Evolutionary conservation across 2,888 invertebrate species (phyloP).

Genomic region (Rhamnusium bicolor): DNA sequence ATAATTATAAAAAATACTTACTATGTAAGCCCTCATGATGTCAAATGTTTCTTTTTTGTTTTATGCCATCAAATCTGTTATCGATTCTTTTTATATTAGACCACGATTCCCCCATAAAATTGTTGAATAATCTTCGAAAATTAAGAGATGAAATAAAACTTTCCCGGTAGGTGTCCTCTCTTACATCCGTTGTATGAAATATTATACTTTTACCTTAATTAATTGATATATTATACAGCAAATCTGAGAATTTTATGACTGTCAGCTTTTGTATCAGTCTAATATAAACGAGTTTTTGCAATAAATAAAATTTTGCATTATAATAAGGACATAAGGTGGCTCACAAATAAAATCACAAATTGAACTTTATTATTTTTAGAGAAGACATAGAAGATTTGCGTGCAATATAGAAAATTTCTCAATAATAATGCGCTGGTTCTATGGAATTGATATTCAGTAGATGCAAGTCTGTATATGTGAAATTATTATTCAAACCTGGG

Average conservation of each 20-base stretch:
- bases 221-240: background rate
- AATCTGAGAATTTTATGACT: background rate
- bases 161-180: background rate
- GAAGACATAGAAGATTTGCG: too few relatives aligned
- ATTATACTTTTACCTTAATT: background rate
- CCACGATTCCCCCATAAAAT: background rate
- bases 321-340: too few relatives aligned
- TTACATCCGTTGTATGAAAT: background rate
- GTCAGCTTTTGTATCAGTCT: background rate
- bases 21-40: conserved; percentile 8
- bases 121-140: background rate
- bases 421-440: too few relatives aligned
- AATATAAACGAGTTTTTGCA: background rate
- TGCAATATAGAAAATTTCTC: too few relatives aligned
- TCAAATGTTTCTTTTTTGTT: background rate
- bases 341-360: too few relatives aligned
- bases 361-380: too few relatives aligned
- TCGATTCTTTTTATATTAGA: background rate
- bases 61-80: background rate
- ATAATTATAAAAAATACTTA: background rate
- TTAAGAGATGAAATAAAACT: background rate
- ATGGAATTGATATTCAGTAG: too few relatives aligned
- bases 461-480: too few relatives aligned
- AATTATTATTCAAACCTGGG: too few relatives aligned
- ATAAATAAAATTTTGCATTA: too few relatives aligned